Evolutionary conservation across 2,888 invertebrate species (phyloP).

Genomic region (Melolontha melolontha): DNA sequence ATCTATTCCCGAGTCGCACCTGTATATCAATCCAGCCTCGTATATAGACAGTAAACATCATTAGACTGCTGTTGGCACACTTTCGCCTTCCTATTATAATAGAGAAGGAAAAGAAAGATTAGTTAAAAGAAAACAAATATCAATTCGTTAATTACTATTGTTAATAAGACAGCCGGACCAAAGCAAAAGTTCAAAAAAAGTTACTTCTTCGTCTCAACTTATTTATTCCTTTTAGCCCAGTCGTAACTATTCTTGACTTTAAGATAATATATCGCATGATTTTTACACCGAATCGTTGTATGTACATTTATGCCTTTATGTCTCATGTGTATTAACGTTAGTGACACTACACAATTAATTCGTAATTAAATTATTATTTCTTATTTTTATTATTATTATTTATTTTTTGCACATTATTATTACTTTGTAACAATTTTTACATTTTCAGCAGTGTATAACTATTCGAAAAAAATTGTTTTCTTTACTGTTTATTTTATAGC

Average conservation of each 20-base stretch:
- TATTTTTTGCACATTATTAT: no score
- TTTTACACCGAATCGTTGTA: conserved; percentile 40
- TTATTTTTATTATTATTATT: no score
- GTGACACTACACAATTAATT: no score
- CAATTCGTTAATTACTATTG: conserved; percentile 42
- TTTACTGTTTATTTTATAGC: no score
- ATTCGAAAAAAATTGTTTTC: no score
- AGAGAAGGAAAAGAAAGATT: neutral
- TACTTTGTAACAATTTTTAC: no score
- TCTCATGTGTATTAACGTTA: no score
- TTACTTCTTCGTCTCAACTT: conserved; percentile 8
- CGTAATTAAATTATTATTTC: no score
- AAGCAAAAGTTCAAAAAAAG: neutral
- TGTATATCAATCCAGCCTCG: no score
- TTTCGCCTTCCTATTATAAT: neutral
- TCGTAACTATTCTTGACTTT: conserved; percentile 43
- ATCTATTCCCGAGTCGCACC: no score
- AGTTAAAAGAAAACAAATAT: neutral
- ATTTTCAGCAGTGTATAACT: no score
- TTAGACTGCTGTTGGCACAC: neutral
- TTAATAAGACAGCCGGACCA: conserved; percentile 33
- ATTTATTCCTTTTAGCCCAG: conserved; percentile 30
- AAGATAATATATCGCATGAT: conserved; percentile 43
- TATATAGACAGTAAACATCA: conserved; percentile 10
- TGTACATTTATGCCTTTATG: no score